phyloP scores from a whole-genome alignment of 2,113 vertebrate species.

The Spermophilus dauricus region DNA sequence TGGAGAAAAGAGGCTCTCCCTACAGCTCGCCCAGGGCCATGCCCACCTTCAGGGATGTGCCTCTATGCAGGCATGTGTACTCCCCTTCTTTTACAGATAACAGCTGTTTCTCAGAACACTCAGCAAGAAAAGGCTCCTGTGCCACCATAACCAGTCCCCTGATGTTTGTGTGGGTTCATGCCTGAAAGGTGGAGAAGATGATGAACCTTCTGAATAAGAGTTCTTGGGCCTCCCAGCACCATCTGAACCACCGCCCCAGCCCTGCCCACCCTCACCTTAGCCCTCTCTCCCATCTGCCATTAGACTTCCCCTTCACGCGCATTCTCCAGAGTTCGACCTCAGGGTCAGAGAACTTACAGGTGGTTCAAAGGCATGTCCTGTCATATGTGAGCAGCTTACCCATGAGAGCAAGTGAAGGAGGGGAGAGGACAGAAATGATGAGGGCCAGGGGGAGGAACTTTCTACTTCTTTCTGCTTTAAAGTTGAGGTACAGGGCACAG shows the following conservation, averaged over 20 bases:
- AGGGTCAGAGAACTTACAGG: neutral
- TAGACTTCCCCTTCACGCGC: neutral
- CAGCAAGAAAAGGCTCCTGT: neutral
- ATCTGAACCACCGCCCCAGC: too few relatives aligned
- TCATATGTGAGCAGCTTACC: neutral
- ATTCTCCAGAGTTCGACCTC: neutral
- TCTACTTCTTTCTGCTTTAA: neutral
- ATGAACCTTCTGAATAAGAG: neutral
- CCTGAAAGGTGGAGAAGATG: neutral
- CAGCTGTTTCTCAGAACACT: neutral
- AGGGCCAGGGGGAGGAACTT: neutral
- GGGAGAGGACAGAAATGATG: neutral
- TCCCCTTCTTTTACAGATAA: accelerated
- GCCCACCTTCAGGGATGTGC: neutral
- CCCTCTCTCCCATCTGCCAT: neutral
- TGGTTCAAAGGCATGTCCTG: neutral
- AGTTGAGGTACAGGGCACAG: neutral
- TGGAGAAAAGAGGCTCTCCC: neutral
- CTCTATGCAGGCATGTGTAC: accelerated
- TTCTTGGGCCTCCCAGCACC: neutral
- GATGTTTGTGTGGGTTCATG: neutral
- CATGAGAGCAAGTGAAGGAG: neutral
- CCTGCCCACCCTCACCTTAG: neutral
- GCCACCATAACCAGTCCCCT: neutral
- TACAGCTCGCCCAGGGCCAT: accelerated